Evolutionary conservation across 2,888 invertebrate species (phyloP).

Genomic region (Amblyjoppa proteus): DNA sequence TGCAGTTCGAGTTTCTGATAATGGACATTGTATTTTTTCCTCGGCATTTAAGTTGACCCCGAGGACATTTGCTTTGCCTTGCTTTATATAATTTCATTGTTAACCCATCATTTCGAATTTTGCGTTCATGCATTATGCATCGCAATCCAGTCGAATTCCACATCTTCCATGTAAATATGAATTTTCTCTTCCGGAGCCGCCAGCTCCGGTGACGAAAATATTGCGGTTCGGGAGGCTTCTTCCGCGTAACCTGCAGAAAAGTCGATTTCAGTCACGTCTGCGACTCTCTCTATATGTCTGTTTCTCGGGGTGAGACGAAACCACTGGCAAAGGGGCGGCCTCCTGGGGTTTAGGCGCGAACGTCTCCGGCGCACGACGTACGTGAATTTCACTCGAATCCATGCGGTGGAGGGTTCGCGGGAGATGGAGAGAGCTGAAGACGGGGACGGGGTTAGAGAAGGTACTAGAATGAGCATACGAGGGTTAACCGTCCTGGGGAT

Average conservation of each 20-base stretch:
- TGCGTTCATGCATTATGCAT: slow-evolving; percentile 47
- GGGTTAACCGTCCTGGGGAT: slow-evolving; percentile 34
- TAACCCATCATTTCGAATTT: slow-evolving; percentile 39
- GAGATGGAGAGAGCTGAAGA: slow-evolving; percentile 9
- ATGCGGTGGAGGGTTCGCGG: slow-evolving; percentile 20
- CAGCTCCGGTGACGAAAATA: slow-evolving; percentile 30
- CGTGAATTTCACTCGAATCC: slow-evolving; percentile 57
- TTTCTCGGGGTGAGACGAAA: slow-evolving; percentile 34
- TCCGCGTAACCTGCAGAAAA: slow-evolving; percentile 24
- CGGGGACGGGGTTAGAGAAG: slow-evolving; percentile 31
- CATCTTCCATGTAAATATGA: slow-evolving; percentile 23
- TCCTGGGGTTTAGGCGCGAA: slow-evolving; percentile 49
- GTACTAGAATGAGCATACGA: slow-evolving; percentile 30
- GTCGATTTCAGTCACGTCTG: slow-evolving; percentile 64
- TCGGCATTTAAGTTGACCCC: not conserved
- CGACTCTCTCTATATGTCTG: slow-evolving; percentile 21
- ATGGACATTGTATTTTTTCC: not conserved
- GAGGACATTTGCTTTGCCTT: not conserved
- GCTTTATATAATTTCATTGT: slow-evolving; percentile 29
- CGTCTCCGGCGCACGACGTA: slow-evolving; percentile 33
- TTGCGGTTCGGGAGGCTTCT: slow-evolving; percentile 17
- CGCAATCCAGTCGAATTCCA: slow-evolving; percentile 28
- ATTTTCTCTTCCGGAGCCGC: slow-evolving; percentile 22
- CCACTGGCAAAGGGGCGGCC: slow-evolving; percentile 34
- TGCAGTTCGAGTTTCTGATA: not conserved